Conservation (phyloP, 2,888 invertebrate genomes). For the Tanypteryx hageni region DNA sequence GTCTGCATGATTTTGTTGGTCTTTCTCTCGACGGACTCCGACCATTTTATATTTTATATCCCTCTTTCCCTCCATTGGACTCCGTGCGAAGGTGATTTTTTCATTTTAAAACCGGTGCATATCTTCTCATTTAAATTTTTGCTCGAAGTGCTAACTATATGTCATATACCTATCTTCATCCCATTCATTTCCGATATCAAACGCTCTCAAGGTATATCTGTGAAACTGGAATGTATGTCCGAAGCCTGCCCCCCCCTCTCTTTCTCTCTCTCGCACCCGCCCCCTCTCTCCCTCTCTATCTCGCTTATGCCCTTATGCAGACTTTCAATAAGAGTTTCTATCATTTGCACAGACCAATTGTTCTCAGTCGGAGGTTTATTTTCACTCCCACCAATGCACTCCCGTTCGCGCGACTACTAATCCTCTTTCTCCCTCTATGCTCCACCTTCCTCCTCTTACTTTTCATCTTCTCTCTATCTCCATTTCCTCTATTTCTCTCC, state of each 20-base stretch:
- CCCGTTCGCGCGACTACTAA: neutral
- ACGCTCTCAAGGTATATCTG: neutral
- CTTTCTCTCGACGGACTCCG: neutral
- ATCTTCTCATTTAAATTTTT: too few relatives aligned
- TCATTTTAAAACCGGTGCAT: too few relatives aligned
- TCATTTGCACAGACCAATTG: neutral
- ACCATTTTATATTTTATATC: neutral
- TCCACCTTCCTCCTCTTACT: neutral
- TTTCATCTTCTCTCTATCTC: neutral
- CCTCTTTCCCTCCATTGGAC: neutral
- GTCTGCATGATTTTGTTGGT: neutral
- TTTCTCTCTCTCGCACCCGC: too few relatives aligned
- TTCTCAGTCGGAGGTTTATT: neutral
- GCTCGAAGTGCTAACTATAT: too few relatives aligned
- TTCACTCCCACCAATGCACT: neutral
- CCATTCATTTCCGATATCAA: constrained; percentile 11
- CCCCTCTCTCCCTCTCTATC: neutral
- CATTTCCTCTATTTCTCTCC: neutral
- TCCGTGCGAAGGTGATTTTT: too few relatives aligned
- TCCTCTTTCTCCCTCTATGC: neutral
- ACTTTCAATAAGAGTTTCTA: neutral
- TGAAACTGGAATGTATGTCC: neutral
- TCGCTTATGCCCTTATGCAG: neutral
- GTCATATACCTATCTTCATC: neutral
- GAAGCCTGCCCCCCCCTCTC: neutral